Base-by-base conservation (phyloP, 2,888 invertebrate species). In the Proisotoma minuta region DNA sequence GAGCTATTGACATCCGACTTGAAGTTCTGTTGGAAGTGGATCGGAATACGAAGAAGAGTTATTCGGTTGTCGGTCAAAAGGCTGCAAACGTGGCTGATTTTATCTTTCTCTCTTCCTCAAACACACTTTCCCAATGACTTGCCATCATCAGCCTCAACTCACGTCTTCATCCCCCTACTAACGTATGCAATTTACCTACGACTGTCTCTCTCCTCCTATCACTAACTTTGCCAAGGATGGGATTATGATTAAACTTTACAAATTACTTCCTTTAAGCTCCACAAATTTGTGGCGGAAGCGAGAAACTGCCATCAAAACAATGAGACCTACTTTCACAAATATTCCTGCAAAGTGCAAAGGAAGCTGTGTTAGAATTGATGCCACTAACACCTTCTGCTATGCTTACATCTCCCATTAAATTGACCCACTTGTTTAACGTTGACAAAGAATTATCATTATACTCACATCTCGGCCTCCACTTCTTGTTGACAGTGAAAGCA, bases 181-280 rank as follows among this genome's bases (percentile, higher is more conserved):
- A 24, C 23, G 24, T 39, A 39, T 39, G 54, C 39, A 54, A 54
- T 54, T 29, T 54, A 39, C 54, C 39, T 39, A 52, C 27, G n/a
- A n/a, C 18, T 4, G 23, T 3, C n/a, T 26, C 18, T 10, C 18
- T 18, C 24, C 24, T 52, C 5, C 8, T 26, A 15, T 28, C 29
- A 3, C 20, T 15, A 27, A 26, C 18, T n/a, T n/a, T 52, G 34
- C 15, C 34, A 15, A 54, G 54, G 24, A 54, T 54, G 39, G 34
- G 54, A 54, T 39, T 54, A 54, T 54, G 39, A 54, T 54, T 29
- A 54, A 54, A 54, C 20, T 54, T 54, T 39, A 54, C 24, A 54
- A 54, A 34, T 54, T 34, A 39, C 39, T 54, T 52, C 27, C 34
- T 22, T 26, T 23, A 39, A 54, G 54, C 39, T 8, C 10, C 8